These are phyloP conservation scores for Austrofundulus limnaeus DNA, from an alignment of 2,113 vertebrate genomes.

Conservation along the genomic window DNA sequence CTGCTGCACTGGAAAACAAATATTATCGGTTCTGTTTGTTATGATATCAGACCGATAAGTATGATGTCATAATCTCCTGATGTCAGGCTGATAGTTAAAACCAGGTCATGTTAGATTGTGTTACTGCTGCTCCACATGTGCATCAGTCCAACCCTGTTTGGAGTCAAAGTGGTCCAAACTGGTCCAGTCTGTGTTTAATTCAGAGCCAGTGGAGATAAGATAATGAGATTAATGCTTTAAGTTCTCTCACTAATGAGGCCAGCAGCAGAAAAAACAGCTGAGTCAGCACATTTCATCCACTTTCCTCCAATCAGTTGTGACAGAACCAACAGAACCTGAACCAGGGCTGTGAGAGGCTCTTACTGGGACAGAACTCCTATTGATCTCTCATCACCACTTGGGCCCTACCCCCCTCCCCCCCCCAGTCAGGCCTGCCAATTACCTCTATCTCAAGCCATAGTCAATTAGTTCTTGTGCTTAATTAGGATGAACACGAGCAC, in stretches of 20 bases:
- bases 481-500: constrained; percentile 52
- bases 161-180: too few relatives aligned
- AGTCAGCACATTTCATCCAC: constrained; percentile 28
- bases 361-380: constrained; percentile 14
- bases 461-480: constrained; percentile 56
- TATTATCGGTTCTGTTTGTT: too few relatives aligned
- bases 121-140: background rate
- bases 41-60: too few relatives aligned
- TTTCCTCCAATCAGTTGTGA: background rate
- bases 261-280: background rate
- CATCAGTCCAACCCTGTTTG: background rate
- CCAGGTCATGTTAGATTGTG: background rate
- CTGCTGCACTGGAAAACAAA: too few relatives aligned
- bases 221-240: constrained; percentile 9
- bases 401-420: constrained; percentile 16
- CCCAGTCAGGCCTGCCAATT: constrained; percentile 42
- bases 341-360: background rate
- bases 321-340: background rate
- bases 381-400: constrained; percentile 38
- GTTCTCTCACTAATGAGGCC: constrained; percentile 20
- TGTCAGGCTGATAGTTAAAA: too few relatives aligned
- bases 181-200: background rate
- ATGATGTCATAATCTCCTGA: too few relatives aligned
- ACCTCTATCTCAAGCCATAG: constrained; percentile 40
- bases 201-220: constrained; percentile 2